Percentiles rank a stretch among this genome's conserved stretches.
Evolutionary conservation across 1,140 invertebrate species (phyloP).

Genomic region (Stegodyphus mimosarum): DNA sequence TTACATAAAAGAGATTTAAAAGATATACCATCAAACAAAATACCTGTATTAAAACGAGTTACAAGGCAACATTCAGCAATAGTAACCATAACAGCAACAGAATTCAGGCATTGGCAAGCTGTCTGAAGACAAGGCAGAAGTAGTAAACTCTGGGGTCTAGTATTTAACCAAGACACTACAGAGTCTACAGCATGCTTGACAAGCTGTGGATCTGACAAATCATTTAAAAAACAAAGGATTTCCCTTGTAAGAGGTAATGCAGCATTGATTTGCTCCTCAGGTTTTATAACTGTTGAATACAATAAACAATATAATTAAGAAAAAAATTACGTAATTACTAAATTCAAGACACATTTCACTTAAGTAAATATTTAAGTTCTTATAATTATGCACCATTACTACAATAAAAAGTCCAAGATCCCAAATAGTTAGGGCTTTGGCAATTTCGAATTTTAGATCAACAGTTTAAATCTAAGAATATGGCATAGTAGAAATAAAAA

Average conservation of each 20-base stretch:
- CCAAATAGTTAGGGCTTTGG: too few species aligned
- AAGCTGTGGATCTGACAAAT: not conserved
- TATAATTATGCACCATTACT: not conserved
- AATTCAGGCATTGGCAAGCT: constrained; percentile 24
- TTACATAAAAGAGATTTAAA: not conserved
- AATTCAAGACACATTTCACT: too few species aligned
- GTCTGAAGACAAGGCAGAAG: constrained; percentile 37
- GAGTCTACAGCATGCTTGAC: constrained; percentile 2
- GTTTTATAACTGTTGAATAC: constrained; percentile 3
- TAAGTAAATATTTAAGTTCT: not conserved
- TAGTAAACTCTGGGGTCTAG: constrained; percentile 2
- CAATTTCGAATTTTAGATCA: too few species aligned
- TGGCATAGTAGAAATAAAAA: too few species aligned
- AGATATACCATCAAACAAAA: not conserved
- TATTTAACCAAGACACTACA: constrained; percentile 17
- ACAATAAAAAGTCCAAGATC: not conserved
- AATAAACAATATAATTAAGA: too few species aligned
- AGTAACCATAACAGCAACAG: constrained; percentile 7
- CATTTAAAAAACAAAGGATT: constrained; percentile 28
- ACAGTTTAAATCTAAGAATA: too few species aligned
- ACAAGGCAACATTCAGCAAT: constrained; percentile 35
- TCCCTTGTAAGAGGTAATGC: constrained; percentile 38
- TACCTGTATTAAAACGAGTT: constrained; percentile 30
- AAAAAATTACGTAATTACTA: too few species aligned
- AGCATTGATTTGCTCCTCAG: constrained; percentile 7